Base-by-base conservation (phyloP, 1,140 invertebrate species). In the Drosophila mayri region DNA sequence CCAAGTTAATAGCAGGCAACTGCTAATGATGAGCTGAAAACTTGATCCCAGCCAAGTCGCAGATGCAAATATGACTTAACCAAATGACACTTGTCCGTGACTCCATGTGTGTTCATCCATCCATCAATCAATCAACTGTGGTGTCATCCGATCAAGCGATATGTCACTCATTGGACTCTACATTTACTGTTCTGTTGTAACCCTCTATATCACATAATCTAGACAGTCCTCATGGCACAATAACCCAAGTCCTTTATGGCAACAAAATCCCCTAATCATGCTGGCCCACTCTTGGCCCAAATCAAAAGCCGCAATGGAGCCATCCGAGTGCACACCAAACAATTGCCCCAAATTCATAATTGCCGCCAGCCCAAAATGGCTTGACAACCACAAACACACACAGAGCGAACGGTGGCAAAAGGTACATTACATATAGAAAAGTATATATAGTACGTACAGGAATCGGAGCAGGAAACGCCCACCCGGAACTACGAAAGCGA, bases 271-370 rank as follows among this genome's bases (percentile, higher is more conserved):
- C 37, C 50, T 49, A 72, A 67, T 65, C 64, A 58, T 52, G 37
- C 37, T 38, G 44, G 38, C 35, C 38, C 61, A 52, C 67, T 73
- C 70, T 79, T 76, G 20, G 32, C 59, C 35, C 44, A 76, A 79
- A 64, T 76, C 62, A 52, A 55, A 76, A 79, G 71, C 50, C 55
- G 40, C 76, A 65, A 64, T 68, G 46, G 58, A 73, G 61, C 57
- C 64, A 84, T 66, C 61, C 61, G 55, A 83, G 63, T 68, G 73
- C 62, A 44, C 63, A 61, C 57, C 52, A 32, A 72, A 77, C 84
- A 87, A 88, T 87, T 88, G 76, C 76, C 84, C 84, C 76, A 83
- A 87, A 87, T 88, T 79, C 71, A 63, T 87, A 88, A 88, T 88
- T 87, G 83, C 79, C 87, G 82, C 4, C 30, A 37, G 58, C 25